Evolutionary conservation across 2,888 invertebrate species (phyloP).

Genomic region (Parnassius glacialis): DNA sequence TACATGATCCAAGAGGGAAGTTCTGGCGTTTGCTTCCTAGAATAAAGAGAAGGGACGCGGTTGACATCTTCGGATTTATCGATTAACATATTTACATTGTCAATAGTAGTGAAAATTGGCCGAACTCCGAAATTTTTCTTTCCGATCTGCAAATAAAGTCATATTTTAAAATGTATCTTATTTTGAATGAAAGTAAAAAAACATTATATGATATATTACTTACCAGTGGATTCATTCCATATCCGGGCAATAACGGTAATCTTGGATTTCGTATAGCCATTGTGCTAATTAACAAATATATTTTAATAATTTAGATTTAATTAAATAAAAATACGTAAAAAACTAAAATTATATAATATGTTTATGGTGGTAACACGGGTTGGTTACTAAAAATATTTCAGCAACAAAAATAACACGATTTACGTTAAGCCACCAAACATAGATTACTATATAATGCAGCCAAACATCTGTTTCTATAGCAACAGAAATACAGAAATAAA

Average conservation of each 20-base stretch:
- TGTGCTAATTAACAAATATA: neutral
- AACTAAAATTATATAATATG: no score
- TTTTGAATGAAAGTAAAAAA: neutral
- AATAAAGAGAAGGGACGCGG: slow-evolving; percentile 85
- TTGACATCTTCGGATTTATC: slow-evolving; percentile 60
- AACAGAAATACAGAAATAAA: no score
- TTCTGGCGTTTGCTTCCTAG: slow-evolving; percentile 86
- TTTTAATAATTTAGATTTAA: no score
- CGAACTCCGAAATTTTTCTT: slow-evolving; percentile 66
- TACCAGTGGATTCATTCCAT: slow-evolving; percentile 84
- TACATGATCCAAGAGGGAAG: slow-evolving; percentile 93
- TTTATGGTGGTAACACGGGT: no score
- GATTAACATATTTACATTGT: slow-evolving; percentile 67
- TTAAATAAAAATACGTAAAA: no score
- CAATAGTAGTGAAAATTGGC: slow-evolving; percentile 64
- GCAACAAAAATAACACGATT: no score
- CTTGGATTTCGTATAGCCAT: slow-evolving; percentile 82
- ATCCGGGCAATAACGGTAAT: slow-evolving; percentile 88
- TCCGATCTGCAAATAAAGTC: slow-evolving; percentile 50
- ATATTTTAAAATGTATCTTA: neutral
- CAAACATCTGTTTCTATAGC: no score
- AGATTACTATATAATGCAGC: no score
- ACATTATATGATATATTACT: slow-evolving; percentile 48
- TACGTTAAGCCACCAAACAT: no score
- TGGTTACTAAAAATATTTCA: no score